Evolutionary conservation across 2,888 invertebrate species (phyloP).

Genomic region (Drosophila anomalata): DNA sequence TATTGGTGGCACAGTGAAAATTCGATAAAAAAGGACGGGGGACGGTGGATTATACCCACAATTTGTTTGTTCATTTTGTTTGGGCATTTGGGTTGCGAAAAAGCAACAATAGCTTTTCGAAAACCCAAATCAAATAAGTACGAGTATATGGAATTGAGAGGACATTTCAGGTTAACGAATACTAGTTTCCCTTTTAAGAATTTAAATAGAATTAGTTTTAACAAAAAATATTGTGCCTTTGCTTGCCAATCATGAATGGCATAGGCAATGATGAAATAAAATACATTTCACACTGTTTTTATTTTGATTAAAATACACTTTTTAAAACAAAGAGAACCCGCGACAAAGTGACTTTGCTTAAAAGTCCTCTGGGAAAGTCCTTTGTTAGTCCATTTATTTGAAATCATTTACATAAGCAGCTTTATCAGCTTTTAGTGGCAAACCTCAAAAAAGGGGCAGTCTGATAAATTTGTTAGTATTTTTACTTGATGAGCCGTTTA

Average conservation of each 20-base stretch:
- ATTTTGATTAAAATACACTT: background rate
- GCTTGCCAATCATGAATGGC: no score
- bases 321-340: background rate
- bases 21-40: slow-evolving; percentile 4
- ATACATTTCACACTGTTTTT: background rate
- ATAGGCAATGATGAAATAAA: no score
- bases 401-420: slow-evolving; percentile 71
- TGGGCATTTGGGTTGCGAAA: slow-evolving; percentile 8
- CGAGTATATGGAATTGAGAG: background rate
- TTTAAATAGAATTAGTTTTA: background rate
- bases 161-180: background rate
- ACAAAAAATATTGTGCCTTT: no score
- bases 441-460: slow-evolving; percentile 10
- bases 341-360: background rate
- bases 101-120: slow-evolving; percentile 5
- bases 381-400: slow-evolving; percentile 43
- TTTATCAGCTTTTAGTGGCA: slow-evolving; percentile 52
- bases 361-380: slow-evolving; percentile 2
- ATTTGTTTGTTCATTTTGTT: slow-evolving; percentile 32
- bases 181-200: background rate
- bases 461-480: slow-evolving; percentile 25
- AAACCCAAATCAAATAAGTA: slow-evolving; percentile 18
- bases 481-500: slow-evolving; percentile 37
- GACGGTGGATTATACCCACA: slow-evolving; percentile 28
- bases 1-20: slow-evolving; percentile 10